These are phyloP conservation scores for Nesoenas mayeri DNA, from an alignment of 2,113 vertebrate species.

Conservation along the genomic window DNA sequence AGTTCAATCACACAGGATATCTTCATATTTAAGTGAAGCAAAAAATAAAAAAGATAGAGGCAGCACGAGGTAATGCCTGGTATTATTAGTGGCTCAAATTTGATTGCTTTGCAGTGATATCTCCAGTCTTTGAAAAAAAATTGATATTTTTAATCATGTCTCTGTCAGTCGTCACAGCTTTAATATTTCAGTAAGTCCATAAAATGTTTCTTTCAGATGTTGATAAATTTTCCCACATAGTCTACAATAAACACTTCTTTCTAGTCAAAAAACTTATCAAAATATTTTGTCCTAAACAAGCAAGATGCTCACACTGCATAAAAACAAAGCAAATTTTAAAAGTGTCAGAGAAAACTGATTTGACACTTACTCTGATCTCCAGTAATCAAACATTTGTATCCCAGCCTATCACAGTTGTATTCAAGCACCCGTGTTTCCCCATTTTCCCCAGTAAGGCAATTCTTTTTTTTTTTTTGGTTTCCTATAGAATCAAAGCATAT, in stretches of 20 bases:
- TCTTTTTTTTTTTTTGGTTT: not conserved
- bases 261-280: not conserved
- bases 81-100: constrained; percentile 9
- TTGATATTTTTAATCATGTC: constrained; percentile 11
- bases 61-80: not conserved
- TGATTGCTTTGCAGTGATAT: constrained; percentile 1
- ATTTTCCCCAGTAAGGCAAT: not conserved
- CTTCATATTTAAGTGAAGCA: constrained; percentile 64
- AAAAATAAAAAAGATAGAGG: constrained; percentile 12
- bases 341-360: not conserved
- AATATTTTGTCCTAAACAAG: not conserved
- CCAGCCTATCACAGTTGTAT: not conserved
- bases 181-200: not conserved
- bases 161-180: not conserved
- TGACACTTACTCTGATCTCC: not conserved
- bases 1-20: constrained; percentile 67
- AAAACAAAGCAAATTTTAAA: not conserved
- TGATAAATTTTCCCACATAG: not conserved
- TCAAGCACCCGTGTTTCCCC: not conserved
- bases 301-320: not conserved
- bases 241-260: not conserved
- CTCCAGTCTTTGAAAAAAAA: not conserved
- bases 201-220: not conserved
- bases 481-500: not conserved
- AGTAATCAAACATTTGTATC: not conserved